Base-by-base conservation (phyloP, 2,888 invertebrate genomes). In the Metacarcinus magister region DNA sequence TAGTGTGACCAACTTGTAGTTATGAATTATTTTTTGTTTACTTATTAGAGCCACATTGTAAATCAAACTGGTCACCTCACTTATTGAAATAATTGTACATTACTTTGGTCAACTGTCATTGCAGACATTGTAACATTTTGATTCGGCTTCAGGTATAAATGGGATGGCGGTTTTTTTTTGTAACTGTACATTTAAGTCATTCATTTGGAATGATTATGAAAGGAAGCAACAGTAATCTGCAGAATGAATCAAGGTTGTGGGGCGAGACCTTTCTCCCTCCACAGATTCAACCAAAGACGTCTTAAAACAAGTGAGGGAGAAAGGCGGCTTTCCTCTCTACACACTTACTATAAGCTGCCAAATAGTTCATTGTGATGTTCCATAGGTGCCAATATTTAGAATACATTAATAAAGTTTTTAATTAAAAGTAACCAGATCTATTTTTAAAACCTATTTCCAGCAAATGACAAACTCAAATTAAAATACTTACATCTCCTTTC, bases 281-380 rank as follows among this genome's bases (percentile, higher is more conserved):
- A 90, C 90, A 94, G 90, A 48, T 89, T 90, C 90, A 60, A 94
- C 94, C 94, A 94, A 94, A 94, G 94, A 94, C 43, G 43, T 94
- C 39, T 23, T 5, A 32, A 60, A 93, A 82, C 44, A 93, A n/a
- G 93, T 82, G 28, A 93, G 39, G 87, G 87, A 39, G 87, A 87
- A 87, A 87, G 39, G 8, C 32, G 87, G 39, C 87, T 87, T 87
- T 32, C 87, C 87, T 39, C 87, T 87, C 87, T 10, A 28, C 75
- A n/a, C 87, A 32, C 39, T 39, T 13, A 39, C 16, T 39, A 10
- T 39, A 87, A 87, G 39, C 87, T 87, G 87, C 87, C 87, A 87
- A 87, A 87, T 87, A 19, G 39, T 87, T 67, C 32, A 87, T 87
- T 87, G 87, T 87, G 87, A 87, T 87, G n/a, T 87, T 87, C 39